Evolutionary conservation across 2,113 vertebrate genomes (phyloP).

Genomic region (Sigmodon hispidus): DNA sequence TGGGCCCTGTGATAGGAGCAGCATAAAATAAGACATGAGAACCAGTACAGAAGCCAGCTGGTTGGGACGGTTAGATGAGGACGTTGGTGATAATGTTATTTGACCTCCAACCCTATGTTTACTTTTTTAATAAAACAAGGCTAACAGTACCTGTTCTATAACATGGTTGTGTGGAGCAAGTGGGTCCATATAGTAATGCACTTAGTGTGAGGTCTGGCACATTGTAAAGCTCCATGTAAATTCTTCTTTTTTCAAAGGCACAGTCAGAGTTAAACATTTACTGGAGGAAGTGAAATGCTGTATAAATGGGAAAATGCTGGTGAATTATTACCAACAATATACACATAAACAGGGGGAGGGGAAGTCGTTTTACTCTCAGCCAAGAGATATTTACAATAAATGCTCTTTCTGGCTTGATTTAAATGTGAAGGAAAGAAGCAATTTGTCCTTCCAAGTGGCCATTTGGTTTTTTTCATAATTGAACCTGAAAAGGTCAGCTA

Average conservation of each 20-base stretch:
- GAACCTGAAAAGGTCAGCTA: constrained; percentile 32
- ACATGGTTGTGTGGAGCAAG: not conserved
- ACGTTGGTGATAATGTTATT: not conserved
- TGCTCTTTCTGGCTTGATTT: not conserved
- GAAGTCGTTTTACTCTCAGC: not conserved
- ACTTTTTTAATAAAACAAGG: not conserved
- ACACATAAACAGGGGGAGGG: not conserved
- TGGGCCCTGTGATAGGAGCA: not conserved
- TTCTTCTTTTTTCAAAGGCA: not conserved
- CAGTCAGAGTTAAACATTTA: constrained; percentile 44
- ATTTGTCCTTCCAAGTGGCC: constrained; percentile 12
- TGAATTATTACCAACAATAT: constrained; percentile 32
- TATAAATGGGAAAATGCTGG: constrained; percentile 43
- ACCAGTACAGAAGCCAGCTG: not conserved
- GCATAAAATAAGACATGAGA: not conserved
- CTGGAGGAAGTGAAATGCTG: not conserved
- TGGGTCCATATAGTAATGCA: too few relatives aligned
- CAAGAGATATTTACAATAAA: not conserved
- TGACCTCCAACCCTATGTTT: not conserved
- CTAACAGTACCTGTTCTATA: not conserved
- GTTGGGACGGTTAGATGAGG: not conserved
- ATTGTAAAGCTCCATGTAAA: not conserved
- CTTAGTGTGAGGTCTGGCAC: not conserved
- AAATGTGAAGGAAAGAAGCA: not conserved
- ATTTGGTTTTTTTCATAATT: constrained; percentile 4